phyloP scores from a whole-genome alignment of 2,113 vertebrate species.

The Trinectes maculatus region DNA sequence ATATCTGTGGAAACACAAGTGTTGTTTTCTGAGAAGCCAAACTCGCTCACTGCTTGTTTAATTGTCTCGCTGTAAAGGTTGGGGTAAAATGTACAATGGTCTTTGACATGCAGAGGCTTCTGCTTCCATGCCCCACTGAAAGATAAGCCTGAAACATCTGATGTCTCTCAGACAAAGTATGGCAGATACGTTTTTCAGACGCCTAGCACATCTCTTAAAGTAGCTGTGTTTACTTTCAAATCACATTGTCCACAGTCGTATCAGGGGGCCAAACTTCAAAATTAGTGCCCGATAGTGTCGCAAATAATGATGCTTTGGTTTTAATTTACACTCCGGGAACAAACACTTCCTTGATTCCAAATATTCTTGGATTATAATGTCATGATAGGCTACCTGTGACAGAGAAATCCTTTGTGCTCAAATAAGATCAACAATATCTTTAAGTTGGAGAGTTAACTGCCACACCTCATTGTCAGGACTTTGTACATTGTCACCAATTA shows the following conservation, averaged over 20 bases:
- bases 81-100: conserved; percentile 42
- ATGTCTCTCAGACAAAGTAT: conserved; percentile 24
- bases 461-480: background rate
- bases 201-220: conserved; percentile 20
- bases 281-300: conserved; percentile 6
- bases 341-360: conserved; percentile 47
- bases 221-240: conserved; percentile 34
- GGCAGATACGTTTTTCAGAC: conserved; percentile 16
- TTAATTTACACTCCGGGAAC: too few relatives aligned
- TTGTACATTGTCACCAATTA: conserved; percentile 2
- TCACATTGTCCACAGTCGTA: conserved; percentile 11
- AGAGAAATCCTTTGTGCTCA: conserved; percentile 47
- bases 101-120: conserved; percentile 48
- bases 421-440: conserved; percentile 46
- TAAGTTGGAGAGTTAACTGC: conserved; percentile 46
- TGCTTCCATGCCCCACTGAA: conserved; percentile 24
- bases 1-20: conserved; percentile 37
- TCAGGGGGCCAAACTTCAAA: conserved; percentile 25
- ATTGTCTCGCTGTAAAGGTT: conserved; percentile 52
- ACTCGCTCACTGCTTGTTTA: conserved; percentile 47
- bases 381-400: conserved; percentile 48
- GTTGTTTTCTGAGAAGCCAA: conserved; percentile 45
- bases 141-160: conserved; percentile 62
- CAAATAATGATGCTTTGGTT: too few relatives aligned
- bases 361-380: conserved; percentile 55